phyloP scores from a whole-genome alignment of 92 coral and sea anemone species.

The Nematostella vectensis region DNA sequence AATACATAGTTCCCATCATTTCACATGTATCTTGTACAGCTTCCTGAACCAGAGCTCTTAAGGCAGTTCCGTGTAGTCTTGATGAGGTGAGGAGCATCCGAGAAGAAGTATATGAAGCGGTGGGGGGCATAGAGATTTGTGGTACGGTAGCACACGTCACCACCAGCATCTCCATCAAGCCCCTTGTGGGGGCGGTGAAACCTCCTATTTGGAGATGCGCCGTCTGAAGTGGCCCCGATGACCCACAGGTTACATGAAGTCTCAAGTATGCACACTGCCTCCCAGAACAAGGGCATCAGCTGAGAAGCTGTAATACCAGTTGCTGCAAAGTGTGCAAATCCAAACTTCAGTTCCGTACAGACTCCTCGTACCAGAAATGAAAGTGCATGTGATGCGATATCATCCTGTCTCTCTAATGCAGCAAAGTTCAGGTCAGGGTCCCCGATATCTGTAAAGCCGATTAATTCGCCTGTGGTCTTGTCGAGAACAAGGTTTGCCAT shows the following conservation, averaged over 20 bases:
- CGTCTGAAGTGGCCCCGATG: conserved; percentile 45
- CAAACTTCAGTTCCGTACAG: conserved; percentile 52
- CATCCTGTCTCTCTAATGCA: conserved; percentile 26
- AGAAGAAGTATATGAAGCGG: conserved; percentile 35
- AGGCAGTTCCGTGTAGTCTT: conserved; percentile 66
- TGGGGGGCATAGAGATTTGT: conserved; percentile 45
- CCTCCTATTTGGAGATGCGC: conserved; percentile 58
- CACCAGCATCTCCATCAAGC: conserved; percentile 32
- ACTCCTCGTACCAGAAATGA: conserved; percentile 47
- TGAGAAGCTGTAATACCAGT: conserved; percentile 49
- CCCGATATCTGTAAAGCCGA: conserved; percentile 49
- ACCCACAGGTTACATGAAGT: conserved; percentile 42
- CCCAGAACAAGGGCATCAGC: conserved; percentile 47
- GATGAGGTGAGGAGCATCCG: conserved; percentile 64
- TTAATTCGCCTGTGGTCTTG: conserved; percentile 26
- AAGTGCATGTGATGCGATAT: conserved; percentile 44
- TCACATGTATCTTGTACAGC: conserved; percentile 48
- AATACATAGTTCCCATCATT: conserved; percentile 45
- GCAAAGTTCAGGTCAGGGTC: conserved; percentile 56
- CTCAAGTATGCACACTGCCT: conserved; percentile 44
- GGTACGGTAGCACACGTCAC: conserved; percentile 40
- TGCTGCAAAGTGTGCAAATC: conserved; percentile 53
- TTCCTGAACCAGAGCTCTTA: conserved; percentile 43
- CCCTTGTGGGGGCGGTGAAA: conserved; percentile 36
- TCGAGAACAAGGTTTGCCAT: conserved; percentile 40